Conservation (phyloP, 2,113 vertebrate genomes). For the Phocoena sinus region DNA sequence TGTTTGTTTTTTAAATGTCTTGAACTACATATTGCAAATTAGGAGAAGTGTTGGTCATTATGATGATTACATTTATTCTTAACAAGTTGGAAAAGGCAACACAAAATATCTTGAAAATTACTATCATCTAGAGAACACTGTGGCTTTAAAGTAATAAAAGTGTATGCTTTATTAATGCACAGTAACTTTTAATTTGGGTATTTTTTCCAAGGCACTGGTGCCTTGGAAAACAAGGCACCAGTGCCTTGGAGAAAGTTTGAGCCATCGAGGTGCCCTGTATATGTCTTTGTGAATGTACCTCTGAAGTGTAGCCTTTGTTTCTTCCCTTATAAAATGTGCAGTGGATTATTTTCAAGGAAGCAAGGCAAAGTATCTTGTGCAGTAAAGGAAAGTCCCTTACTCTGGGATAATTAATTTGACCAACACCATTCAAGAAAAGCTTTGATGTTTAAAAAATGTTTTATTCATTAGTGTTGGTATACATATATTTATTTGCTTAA, state of each 20-base stretch:
- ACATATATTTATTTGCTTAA: neutral
- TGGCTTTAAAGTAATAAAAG: neutral
- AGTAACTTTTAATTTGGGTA: neutral
- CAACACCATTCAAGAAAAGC: neutral
- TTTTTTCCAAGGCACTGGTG: neutral
- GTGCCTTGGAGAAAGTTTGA: neutral
- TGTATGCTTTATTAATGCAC: neutral
- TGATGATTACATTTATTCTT: neutral
- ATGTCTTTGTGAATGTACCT: neutral
- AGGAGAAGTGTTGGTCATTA: neutral
- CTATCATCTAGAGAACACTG: neutral
- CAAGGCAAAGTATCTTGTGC: rapidly evolving
- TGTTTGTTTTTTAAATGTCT: neutral
- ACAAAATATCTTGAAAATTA: neutral
- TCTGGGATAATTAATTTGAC: neutral
- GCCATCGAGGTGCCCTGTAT: neutral
- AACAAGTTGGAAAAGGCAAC: neutral
- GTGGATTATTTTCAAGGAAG: neutral
- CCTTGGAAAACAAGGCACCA: neutral
- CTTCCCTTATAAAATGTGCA: neutral
- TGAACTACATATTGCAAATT: neutral
- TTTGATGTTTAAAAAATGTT: neutral
- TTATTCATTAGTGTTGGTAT: neutral
- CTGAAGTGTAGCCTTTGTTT: neutral
- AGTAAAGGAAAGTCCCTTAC: neutral